phyloP scores from a whole-genome alignment of 2,797 vertebrate genomes.

The Labroides dimidiatus region DNA sequence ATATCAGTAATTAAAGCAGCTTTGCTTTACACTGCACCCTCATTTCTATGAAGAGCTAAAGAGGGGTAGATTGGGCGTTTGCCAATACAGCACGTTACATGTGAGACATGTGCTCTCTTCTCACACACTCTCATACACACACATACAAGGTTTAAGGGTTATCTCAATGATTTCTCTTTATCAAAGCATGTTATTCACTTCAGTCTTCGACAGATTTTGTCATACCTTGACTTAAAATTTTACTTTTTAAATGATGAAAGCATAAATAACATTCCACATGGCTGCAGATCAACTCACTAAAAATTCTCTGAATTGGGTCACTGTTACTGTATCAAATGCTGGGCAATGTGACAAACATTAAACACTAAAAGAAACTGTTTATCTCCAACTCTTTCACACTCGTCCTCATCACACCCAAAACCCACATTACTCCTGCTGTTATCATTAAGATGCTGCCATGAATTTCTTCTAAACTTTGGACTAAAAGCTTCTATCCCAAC shows the following conservation, averaged over 20 bases:
- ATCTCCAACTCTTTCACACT: constrained; percentile 40
- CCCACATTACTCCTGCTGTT: constrained; percentile 3
- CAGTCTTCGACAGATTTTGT: not conserved
- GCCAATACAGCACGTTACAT: constrained; percentile 67
- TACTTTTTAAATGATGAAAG: constrained; percentile 19
- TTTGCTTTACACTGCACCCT: constrained; percentile 32
- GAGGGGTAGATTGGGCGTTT: constrained; percentile 59
- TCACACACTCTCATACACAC: constrained; percentile 19
- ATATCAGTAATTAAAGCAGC: constrained; percentile 3
- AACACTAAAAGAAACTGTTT: constrained; percentile 12
- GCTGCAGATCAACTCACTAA: constrained; percentile 15
- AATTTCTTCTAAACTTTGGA: constrained; percentile 32
- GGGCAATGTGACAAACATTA: constrained; percentile 10
- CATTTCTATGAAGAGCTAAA: constrained; percentile 36
- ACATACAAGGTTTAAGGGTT: constrained; percentile 4
- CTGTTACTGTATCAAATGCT: constrained; percentile 29
- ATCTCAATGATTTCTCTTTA: constrained; percentile 28
- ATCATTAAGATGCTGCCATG: constrained; percentile 17
- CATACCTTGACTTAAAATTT: not conserved
- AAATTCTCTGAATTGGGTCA: constrained; percentile 4
- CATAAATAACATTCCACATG: constrained; percentile 4
- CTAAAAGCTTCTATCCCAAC: constrained; percentile 41
- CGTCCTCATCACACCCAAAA: constrained; percentile 9
- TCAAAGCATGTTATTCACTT: constrained; percentile 4
- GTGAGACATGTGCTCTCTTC: constrained; percentile 69